Conservation (phyloP, 2,797 vertebrate genomes). For the Cryptoblepharus egeriae region DNA sequence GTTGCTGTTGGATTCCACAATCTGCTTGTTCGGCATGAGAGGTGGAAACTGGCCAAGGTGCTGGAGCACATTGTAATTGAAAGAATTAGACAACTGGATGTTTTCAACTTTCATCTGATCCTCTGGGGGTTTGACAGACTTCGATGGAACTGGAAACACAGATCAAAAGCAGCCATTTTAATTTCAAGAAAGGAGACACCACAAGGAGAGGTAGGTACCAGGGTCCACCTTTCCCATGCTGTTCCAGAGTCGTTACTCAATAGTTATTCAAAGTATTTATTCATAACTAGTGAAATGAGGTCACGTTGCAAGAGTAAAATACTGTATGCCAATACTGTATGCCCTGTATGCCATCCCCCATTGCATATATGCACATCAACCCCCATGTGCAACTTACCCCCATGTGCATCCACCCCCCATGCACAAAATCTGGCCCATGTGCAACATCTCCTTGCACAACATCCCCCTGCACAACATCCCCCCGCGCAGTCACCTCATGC, state of each 20-base stretch:
- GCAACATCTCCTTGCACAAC: too few relatives aligned
- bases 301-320: too few relatives aligned
- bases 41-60: slow-evolving; percentile 98
- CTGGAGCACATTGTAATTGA: slow-evolving; percentile 89
- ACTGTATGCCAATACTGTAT: too few relatives aligned
- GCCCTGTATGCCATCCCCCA: too few relatives aligned
- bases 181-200: fast-evolving
- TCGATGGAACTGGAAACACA: slow-evolving; percentile 80
- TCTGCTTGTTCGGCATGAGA: slow-evolving; percentile 93
- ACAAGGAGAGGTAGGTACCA: background rate
- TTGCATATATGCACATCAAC: too few relatives aligned
- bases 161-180: slow-evolving; percentile 41
- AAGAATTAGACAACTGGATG: slow-evolving; percentile 82
- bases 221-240: background rate
- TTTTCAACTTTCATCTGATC: slow-evolving; percentile 89
- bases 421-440: too few relatives aligned
- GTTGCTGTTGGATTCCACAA: slow-evolving; percentile 83
- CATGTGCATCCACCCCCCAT: too few relatives aligned
- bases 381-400: too few relatives aligned
- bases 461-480: too few relatives aligned
- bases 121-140: slow-evolving; percentile 86
- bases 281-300: too few relatives aligned
- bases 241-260: background rate
- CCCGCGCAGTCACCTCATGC: too few relatives aligned
- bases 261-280: too few relatives aligned